Conservation (phyloP, 2,888 invertebrate species). For the Orchesella flavescens region DNA sequence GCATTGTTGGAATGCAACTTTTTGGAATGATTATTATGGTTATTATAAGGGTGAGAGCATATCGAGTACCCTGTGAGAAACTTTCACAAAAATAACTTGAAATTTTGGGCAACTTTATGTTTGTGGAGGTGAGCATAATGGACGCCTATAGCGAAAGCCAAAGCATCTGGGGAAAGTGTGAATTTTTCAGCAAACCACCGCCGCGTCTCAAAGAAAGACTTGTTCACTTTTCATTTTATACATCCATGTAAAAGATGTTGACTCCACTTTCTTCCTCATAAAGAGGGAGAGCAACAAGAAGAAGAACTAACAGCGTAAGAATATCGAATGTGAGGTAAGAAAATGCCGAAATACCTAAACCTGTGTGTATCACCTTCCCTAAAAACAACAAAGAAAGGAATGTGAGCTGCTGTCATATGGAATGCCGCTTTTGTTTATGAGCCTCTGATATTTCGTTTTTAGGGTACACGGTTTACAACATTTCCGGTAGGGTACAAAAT, state of each 20-base stretch:
- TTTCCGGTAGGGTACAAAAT: too few relatives aligned
- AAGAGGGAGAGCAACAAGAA: background rate
- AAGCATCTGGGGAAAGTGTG: constrained; percentile 25
- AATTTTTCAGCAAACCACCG: constrained; percentile 39
- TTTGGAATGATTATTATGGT: constrained; percentile 50
- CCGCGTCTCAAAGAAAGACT: background rate
- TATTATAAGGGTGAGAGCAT: constrained; percentile 23
- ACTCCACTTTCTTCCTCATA: background rate
- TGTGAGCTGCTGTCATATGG: background rate
- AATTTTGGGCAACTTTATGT: background rate
- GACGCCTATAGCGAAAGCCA: too few relatives aligned
- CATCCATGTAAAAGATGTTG: too few relatives aligned
- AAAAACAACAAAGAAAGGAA: background rate
- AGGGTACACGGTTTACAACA: too few relatives aligned
- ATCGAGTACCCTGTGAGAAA: background rate
- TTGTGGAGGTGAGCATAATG: too few relatives aligned
- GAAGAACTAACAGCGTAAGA: background rate
- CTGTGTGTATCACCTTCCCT: too few relatives aligned
- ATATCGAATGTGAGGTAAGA: background rate
- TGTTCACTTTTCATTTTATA: background rate
- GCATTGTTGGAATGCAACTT: constrained; percentile 45
- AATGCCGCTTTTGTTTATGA: background rate
- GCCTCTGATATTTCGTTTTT: too few relatives aligned
- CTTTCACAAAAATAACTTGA: background rate
- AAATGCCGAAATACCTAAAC: too few relatives aligned